Evolutionary conservation across 2,797 vertebrate genomes (phyloP).

Genomic region (Philypnodon macrostomus): DNA sequence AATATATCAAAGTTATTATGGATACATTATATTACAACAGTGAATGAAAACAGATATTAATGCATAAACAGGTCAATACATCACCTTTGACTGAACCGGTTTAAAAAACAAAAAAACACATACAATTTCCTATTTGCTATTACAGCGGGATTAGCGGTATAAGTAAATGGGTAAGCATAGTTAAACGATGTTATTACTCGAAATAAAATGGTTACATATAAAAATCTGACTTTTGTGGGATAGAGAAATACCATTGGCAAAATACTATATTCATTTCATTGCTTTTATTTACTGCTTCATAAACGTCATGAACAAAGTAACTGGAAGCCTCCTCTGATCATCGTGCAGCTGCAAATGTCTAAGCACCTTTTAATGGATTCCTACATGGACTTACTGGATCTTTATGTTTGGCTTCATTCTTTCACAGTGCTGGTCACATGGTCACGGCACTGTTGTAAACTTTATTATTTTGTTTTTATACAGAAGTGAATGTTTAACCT

Average conservation of each 20-base stretch:
- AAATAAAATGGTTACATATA: too few relatives aligned
- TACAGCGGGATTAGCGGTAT: too few relatives aligned
- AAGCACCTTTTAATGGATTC: slow-evolving; percentile 67
- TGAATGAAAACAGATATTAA: too few relatives aligned
- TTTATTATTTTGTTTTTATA: slow-evolving; percentile 9
- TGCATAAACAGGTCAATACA: too few relatives aligned
- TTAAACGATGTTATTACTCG: too few relatives aligned
- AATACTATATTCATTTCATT: too few relatives aligned
- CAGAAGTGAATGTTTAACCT: slow-evolving; percentile 54
- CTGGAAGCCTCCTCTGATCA: slow-evolving; percentile 59
- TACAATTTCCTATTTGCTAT: too few relatives aligned
- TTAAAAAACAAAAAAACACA: too few relatives aligned
- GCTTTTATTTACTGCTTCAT: too few relatives aligned
- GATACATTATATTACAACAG: too few relatives aligned
- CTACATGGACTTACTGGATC: slow-evolving; percentile 56
- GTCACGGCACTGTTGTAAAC: slow-evolving; percentile 35
- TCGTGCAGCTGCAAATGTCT: slow-evolving; percentile 61
- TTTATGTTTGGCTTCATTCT: slow-evolving; percentile 47
- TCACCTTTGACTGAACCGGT: too few relatives aligned
- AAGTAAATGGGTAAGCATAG: too few relatives aligned
- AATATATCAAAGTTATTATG: slow-evolving; percentile 13
- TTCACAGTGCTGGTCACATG: slow-evolving; percentile 41
- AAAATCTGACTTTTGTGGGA: slow-evolving; percentile 2
- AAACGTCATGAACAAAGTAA: slow-evolving; percentile 31
- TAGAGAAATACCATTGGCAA: slow-evolving; percentile 6